Percentiles rank a stretch among this genome's conserved stretches.
These are phyloP conservation scores for Philaenus spumarius DNA, from an alignment of 1,140 invertebrate genomes.

Conservation along the genomic window DNA sequence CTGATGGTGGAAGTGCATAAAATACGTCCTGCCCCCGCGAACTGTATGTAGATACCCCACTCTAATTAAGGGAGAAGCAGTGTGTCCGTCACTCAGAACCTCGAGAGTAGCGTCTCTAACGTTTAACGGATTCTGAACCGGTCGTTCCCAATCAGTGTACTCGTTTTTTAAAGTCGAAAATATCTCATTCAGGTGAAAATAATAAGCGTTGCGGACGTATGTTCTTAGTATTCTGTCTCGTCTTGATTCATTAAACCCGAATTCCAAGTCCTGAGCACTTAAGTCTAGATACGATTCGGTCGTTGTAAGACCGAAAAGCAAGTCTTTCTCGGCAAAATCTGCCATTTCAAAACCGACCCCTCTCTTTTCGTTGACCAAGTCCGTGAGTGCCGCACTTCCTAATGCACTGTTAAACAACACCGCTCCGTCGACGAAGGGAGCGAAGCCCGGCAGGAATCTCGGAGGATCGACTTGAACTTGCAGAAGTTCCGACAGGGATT, in stretches of 20 bases:
- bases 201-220: slow-evolving; percentile 81
- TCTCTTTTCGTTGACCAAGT: slow-evolving; percentile 14
- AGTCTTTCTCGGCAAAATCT: slow-evolving; percentile 72
- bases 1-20: slow-evolving; percentile 82
- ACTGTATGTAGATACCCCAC: slow-evolving; percentile 73
- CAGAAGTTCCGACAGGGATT: slow-evolving; percentile 62
- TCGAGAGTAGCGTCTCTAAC: slow-evolving; percentile 67
- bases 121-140: slow-evolving; percentile 64
- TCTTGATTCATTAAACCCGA: slow-evolving; percentile 76
- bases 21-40: slow-evolving; percentile 67
- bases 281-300: slow-evolving; percentile 68
- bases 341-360: slow-evolving; percentile 64
- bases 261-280: slow-evolving; percentile 63
- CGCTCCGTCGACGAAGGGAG: slow-evolving; percentile 81
- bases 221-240: slow-evolving; percentile 78
- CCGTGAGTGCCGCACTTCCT: slow-evolving; percentile 6
- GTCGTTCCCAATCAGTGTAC: slow-evolving; percentile 87
- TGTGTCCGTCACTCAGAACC: slow-evolving; percentile 79
- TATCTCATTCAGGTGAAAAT: slow-evolving; percentile 84
- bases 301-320: slow-evolving; percentile 68
- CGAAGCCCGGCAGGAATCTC: slow-evolving; percentile 77
- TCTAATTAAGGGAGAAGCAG: slow-evolving; percentile 71
- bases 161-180: slow-evolving; percentile 87
- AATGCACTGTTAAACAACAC: slow-evolving; percentile 44
- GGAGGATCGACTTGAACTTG: slow-evolving; percentile 67